Conservation (phyloP, 2,888 invertebrate genomes). For the Limulus polyphemus region DNA sequence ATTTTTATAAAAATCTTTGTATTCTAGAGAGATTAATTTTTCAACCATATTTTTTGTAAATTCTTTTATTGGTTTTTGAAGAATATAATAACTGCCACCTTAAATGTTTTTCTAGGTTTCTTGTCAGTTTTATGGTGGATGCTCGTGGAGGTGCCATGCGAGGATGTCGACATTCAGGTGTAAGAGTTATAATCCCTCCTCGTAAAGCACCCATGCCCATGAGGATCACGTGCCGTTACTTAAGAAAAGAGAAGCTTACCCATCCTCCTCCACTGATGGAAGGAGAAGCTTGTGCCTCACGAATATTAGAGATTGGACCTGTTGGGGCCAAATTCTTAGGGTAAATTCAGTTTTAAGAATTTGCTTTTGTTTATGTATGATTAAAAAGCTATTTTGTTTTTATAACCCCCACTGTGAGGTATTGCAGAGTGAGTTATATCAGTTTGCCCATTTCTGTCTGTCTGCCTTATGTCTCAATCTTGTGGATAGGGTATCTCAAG, state of each 20-base stretch:
- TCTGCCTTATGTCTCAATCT: too few species aligned
- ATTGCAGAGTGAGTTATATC: too few species aligned
- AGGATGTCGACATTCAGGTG: conserved; percentile 96
- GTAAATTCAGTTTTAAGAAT: conserved; percentile 40
- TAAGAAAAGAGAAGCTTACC: conserved; percentile 59
- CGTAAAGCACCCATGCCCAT: conserved; percentile 93
- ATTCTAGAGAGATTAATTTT: too few species aligned
- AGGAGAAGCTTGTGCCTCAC: conserved; percentile 91
- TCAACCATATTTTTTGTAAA: too few species aligned
- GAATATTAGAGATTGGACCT: conserved; percentile 93
- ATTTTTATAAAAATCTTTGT: too few species aligned
- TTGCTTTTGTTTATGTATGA: too few species aligned
- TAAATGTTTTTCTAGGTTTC: conserved; percentile 54
- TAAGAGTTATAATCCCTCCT: conserved; percentile 94
- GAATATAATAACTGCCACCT: too few species aligned
- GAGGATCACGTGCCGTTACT: conserved; percentile 92
- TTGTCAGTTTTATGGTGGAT: conserved; percentile 99
- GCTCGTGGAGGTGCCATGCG: conserved; percentile 98
- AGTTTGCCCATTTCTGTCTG: too few species aligned
- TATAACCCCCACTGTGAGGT: too few species aligned
- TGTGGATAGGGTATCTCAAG: too few species aligned
- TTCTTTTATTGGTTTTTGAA: too few species aligned
- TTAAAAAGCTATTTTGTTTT: too few species aligned
- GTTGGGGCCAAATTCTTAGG: conserved; percentile 94
- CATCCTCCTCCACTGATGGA: conserved; percentile 98